Evolutionary conservation across 2,797 vertebrate genomes (phyloP).

Genomic region (Phrynocephalus vlangalii): DNA sequence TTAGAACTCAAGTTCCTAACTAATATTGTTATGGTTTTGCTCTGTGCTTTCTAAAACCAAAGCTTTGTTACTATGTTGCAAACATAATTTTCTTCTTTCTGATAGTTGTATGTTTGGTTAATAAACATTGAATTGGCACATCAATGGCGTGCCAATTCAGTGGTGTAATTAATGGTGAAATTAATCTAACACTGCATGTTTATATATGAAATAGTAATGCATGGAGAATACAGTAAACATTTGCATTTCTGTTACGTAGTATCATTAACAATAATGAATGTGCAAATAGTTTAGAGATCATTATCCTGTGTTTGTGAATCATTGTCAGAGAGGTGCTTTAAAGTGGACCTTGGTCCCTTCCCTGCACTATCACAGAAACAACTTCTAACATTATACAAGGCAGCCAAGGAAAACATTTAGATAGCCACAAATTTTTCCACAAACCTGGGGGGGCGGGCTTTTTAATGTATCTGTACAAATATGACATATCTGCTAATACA

Average conservation of each 20-base stretch:
- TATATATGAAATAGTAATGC: not conserved
- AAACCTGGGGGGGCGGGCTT: slow-evolving; percentile 15
- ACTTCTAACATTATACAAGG: slow-evolving; percentile 13
- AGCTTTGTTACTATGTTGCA: not conserved
- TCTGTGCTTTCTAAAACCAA: not conserved
- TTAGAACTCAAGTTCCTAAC: not conserved
- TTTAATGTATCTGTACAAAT: not conserved
- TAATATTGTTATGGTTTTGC: not conserved
- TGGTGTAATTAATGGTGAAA: not conserved
- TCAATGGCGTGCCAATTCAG: no score
- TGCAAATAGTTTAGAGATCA: not conserved
- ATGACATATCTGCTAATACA: not conserved
- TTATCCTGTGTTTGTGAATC: slow-evolving; percentile 23
- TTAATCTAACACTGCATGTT: not conserved
- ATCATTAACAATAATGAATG: not conserved
- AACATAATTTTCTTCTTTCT: not conserved
- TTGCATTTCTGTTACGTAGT: not conserved
- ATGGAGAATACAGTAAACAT: not conserved
- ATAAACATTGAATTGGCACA: not conserved
- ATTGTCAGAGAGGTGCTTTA: slow-evolving; percentile 22
- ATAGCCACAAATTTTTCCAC: not conserved
- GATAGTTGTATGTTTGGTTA: not conserved
- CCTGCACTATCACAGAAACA: slow-evolving; percentile 7
- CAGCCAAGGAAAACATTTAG: slow-evolving; percentile 22
- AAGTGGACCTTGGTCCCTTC: slow-evolving; percentile 17